These are phyloP conservation scores for Lycocorax pyrrhopterus DNA, from an alignment of 2,113 vertebrate species.

Conservation along the genomic window DNA sequence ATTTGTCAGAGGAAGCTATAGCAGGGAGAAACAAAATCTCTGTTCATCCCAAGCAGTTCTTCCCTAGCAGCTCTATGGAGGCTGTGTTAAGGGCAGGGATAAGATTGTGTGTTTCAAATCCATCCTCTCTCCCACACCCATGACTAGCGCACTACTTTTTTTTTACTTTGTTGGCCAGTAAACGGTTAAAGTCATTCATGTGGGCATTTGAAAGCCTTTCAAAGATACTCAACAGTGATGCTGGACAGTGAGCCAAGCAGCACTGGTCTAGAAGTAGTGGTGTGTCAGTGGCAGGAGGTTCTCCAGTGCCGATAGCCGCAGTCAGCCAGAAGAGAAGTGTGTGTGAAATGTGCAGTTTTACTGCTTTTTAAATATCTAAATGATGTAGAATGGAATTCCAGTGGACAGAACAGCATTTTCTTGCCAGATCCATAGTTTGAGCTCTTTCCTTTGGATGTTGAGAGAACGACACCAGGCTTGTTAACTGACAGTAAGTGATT, in stretches of 20 bases:
- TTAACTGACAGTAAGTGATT: neutral
- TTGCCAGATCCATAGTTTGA: neutral
- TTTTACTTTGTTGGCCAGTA: neutral
- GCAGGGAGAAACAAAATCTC: neutral
- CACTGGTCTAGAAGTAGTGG: neutral
- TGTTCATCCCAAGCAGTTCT: neutral
- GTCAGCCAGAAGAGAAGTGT: neutral
- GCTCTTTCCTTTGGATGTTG: neutral
- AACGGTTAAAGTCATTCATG: neutral
- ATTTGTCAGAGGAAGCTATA: neutral
- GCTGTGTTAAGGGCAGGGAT: neutral
- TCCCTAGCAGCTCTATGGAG: neutral
- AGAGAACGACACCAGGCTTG: neutral
- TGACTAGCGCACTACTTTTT: neutral
- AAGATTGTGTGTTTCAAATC: neutral
- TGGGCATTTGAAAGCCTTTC: neutral
- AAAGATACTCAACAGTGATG: neutral
- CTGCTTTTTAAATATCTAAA: neutral
- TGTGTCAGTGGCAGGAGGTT: neutral
- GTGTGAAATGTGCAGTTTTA: neutral
- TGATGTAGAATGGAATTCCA: neutral
- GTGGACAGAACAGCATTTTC: neutral
- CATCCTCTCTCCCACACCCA: neutral
- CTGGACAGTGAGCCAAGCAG: neutral
- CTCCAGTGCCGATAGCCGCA: neutral